Evolutionary conservation across 1,140 invertebrate species (phyloP).

Genomic region (Myzus persicae): DNA sequence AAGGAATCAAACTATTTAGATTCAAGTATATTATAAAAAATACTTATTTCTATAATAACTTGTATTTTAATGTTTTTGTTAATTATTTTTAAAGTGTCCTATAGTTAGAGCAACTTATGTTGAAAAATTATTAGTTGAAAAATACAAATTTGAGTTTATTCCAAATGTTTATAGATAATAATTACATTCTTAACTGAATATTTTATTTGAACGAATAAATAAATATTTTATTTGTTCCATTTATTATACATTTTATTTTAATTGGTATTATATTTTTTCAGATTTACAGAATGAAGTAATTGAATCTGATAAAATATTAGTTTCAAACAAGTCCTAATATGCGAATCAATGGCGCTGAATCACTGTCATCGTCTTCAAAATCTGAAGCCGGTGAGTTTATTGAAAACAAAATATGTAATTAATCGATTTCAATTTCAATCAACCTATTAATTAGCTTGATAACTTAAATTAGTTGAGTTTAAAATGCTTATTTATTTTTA

Average conservation of each 20-base stretch:
- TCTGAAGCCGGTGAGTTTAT: slow-evolving; percentile 51
- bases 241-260: not conserved
- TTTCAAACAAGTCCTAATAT: not conserved
- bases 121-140: no score
- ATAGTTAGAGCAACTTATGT: no score
- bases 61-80: no score
- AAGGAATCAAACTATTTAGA: not conserved
- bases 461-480: not conserved
- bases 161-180: no score
- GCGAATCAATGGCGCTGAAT: slow-evolving; percentile 51
- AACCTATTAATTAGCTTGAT: not conserved
- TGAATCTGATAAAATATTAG: not conserved
- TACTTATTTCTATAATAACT: no score
- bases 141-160: not conserved
- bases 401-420: not conserved
- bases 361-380: slow-evolving; percentile 55
- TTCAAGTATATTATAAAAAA: not conserved
- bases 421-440: not conserved
- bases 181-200: not conserved
- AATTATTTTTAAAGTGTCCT: no score
- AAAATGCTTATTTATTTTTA: not conserved
- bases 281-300: slow-evolving; percentile 28
- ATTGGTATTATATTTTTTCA: slow-evolving; percentile 27
- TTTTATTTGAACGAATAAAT: not conserved
- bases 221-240: not conserved